Evolutionary conservation across 2,888 invertebrate species (phyloP), one percentile per base, ranked within the genome.

Genomic region (Cheiracanthium punctorium): DNA sequence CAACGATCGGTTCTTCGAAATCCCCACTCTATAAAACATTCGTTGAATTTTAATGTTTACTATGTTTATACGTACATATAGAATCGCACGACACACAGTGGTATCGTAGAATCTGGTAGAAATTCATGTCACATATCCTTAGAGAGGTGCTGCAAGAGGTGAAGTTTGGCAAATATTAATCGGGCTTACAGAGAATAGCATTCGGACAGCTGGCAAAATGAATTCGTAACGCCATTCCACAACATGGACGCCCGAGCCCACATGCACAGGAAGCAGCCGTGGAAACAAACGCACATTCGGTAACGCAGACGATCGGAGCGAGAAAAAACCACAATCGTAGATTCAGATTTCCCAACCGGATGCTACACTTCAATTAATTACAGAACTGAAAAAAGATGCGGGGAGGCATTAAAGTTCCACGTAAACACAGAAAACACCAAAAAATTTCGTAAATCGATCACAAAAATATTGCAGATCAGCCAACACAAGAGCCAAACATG

Each of bases 231-330:
- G 73, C 79, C 85, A 86, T 86, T 75, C 80, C 80, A 75, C 80
- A 86, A 86, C 85, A 86, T 86, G 85, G 85, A 86, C 80, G 80
- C 75, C 65, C 71, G 65, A 71, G 29, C 85, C 80, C 85, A 86
- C 85, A 86, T 86, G 85, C 80, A 86, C 74, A 80, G 69, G 80
- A 80, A 80, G 74, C 85, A 75, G 52, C 28, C 24, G 20, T 33
- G 79, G 24, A 67, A 32, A 74, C 48, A 72, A 74, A 79, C 80
- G 67, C 85, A 86, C 80, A 80, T 52, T 77, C 65, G 71, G 69
- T 58, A 30, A 41, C 70, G 41, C 41, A 4, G n/a, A 20, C 24
- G 32, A 24, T 67, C 64, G 24, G 14, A 65, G 41, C 70, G 67
- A 43, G 37, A 82, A 30, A n/a, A n/a, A 58, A 37, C 41, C 30